Conservation (phyloP, 1,140 invertebrate genomes). For the Dermatophagoides farinae region DNA sequence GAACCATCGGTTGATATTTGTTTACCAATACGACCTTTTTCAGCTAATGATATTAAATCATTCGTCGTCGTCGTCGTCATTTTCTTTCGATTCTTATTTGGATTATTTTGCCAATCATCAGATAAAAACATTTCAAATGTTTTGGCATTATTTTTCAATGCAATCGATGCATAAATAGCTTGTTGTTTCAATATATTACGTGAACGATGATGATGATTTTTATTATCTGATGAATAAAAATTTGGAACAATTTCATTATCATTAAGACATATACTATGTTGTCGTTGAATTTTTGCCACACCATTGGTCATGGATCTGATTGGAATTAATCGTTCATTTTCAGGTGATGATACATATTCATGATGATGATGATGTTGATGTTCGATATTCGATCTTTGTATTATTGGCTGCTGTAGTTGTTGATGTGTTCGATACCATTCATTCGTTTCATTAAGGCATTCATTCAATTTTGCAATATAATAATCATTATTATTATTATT, state of each 20-base stretch:
- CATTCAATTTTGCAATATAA: no score
- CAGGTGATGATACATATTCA: no score
- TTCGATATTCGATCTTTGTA: neutral
- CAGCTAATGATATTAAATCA: conserved; percentile 36
- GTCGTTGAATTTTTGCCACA: neutral
- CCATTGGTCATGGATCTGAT: no score
- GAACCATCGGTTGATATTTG: conserved; percentile 5
- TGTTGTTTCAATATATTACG: neutral
- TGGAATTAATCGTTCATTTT: no score
- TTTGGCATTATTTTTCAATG: neutral
- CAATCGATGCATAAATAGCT: conserved; percentile 4
- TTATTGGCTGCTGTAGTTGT: neutral
- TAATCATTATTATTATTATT: no score
- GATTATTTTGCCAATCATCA: neutral
- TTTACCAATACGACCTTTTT: conserved; percentile 33
- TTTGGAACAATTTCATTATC: no score
- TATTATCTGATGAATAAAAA: no score
- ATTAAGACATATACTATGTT: neutral
- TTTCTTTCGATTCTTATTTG: neutral
- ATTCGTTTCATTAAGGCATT: neutral
- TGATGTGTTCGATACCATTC: neutral
- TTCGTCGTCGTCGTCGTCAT: neutral
- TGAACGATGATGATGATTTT: neutral
- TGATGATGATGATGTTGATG: no score
- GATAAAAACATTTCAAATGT: neutral